Conservation (phyloP, 2,797 vertebrate genomes). For the Sebastes cheni region DNA sequence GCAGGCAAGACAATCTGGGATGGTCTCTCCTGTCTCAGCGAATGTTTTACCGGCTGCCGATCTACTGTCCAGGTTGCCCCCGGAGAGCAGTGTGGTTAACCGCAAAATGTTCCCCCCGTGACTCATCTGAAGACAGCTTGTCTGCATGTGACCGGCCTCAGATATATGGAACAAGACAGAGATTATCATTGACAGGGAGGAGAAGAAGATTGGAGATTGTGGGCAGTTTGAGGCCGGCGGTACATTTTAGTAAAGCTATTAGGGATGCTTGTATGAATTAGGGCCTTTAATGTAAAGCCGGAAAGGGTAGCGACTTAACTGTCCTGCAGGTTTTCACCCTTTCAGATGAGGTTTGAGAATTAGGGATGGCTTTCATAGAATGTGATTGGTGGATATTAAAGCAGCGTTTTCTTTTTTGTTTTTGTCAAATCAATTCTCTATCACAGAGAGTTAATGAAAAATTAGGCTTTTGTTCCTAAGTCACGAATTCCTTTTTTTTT, state of each 20-base stretch:
- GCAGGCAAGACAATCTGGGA: constrained; percentile 56
- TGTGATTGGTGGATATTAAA: constrained; percentile 44
- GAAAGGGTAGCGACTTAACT: constrained; percentile 8
- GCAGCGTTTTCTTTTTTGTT: constrained; percentile 21
- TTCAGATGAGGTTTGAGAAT: constrained; percentile 9
- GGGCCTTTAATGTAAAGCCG: constrained; percentile 52
- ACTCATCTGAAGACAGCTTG: constrained; percentile 68
- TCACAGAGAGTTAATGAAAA: constrained; percentile 51
- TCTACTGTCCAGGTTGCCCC: constrained; percentile 64
- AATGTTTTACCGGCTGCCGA: constrained; percentile 68
- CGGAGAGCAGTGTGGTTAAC: constrained; percentile 69
- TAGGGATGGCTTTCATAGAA: constrained; percentile 48
- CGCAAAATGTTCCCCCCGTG: constrained; percentile 65
- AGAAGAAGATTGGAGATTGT: constrained; percentile 37
- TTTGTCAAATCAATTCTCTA: constrained; percentile 55
- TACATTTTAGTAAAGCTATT: constrained; percentile 57
- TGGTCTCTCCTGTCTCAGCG: constrained; percentile 41
- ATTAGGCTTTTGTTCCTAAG: constrained; percentile 44
- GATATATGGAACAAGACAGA: constrained; percentile 63
- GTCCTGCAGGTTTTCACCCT: constrained; percentile 35
- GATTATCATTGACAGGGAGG: constrained; percentile 57
- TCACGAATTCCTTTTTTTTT: constrained; percentile 24
- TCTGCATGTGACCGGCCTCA: constrained; percentile 65
- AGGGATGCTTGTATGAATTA: constrained; percentile 64
- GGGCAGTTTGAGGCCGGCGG: constrained; percentile 47